Conservation (phyloP, 2,888 invertebrate genomes). For the Volucella zonaria region DNA sequence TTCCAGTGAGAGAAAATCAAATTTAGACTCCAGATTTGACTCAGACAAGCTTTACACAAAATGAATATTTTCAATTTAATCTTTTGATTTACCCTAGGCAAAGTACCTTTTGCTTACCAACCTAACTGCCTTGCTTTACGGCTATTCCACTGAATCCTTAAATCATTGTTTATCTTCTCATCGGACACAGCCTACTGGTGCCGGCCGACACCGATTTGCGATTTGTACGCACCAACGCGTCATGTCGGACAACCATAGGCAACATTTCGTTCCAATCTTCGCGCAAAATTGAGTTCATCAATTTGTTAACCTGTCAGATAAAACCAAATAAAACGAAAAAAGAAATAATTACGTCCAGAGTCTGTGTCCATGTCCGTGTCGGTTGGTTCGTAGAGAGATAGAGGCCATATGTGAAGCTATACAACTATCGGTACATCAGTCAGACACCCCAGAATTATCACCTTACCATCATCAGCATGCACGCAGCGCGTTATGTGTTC, state of each 20-base stretch:
- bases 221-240: slow-evolving; percentile 31
- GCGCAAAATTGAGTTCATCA: slow-evolving; percentile 71
- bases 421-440: slow-evolving; percentile 35
- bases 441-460: slow-evolving; percentile 72
- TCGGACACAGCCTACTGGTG: slow-evolving; percentile 53
- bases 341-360: slow-evolving; percentile 65
- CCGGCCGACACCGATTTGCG: slow-evolving; percentile 62
- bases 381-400: no score
- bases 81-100: slow-evolving; percentile 48
- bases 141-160: slow-evolving; percentile 58
- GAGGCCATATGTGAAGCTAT: slow-evolving; percentile 30
- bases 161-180: slow-evolving; percentile 70
- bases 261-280: slow-evolving; percentile 50
- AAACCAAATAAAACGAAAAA: slow-evolving; percentile 65
- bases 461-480: slow-evolving; percentile 65
- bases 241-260: background rate
- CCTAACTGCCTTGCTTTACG: slow-evolving; percentile 5
- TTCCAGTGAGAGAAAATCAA: slow-evolving; percentile 54
- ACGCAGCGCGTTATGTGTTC: slow-evolving; percentile 43
- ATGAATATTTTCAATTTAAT: slow-evolving; percentile 70
- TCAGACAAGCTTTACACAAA: slow-evolving; percentile 41
- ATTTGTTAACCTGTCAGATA: slow-evolving; percentile 73
- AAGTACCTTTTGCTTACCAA: background rate
- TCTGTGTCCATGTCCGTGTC: slow-evolving; percentile 19
- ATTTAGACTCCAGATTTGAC: slow-evolving; percentile 56